Percentiles rank a stretch among this genome's conserved stretches.
These are phyloP conservation scores for Lacanobia oleracea DNA, from an alignment of 2,888 invertebrate genomes.

Conservation along the genomic window DNA sequence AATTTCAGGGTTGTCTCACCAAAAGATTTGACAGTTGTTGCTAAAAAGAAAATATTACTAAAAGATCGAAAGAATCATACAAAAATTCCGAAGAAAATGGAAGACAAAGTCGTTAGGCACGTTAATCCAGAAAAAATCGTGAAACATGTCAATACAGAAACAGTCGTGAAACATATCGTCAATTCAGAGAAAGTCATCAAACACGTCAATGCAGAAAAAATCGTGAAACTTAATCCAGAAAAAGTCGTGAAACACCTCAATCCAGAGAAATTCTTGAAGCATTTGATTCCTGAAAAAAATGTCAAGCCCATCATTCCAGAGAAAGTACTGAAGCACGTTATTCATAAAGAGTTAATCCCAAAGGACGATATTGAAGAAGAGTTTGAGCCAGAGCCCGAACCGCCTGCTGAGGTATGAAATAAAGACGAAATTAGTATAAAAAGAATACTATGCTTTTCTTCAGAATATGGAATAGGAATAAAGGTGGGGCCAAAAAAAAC, in stretches of 20 bases:
- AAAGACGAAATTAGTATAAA: too few species aligned
- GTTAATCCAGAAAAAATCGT: constrained; percentile 5
- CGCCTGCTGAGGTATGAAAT: constrained; percentile 51
- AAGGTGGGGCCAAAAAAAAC: not conserved
- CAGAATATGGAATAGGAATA: not conserved
- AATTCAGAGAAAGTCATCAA: constrained; percentile 18
- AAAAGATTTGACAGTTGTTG: constrained; percentile 82
- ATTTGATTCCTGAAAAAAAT: constrained; percentile 11
- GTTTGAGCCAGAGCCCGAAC: constrained; percentile 55
- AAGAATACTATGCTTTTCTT: too few species aligned
- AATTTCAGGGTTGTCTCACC: constrained; percentile 82
- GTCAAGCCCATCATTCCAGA: not conserved
- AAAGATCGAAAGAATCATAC: constrained; percentile 67
- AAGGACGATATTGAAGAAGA: constrained; percentile 63
- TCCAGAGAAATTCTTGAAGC: constrained; percentile 13
- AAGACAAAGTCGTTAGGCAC: constrained; percentile 56
- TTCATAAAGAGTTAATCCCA: constrained; percentile 47
- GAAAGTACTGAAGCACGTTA: constrained; percentile 22
- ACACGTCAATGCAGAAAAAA: constrained; percentile 13
- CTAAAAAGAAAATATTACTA: constrained; percentile 79
- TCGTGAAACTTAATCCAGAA: constrained; percentile 1
- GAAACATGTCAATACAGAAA: constrained; percentile 9
- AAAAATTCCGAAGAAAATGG: constrained; percentile 53
- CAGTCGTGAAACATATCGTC: not conserved
- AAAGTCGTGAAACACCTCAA: not conserved